Evolutionary conservation across 2,888 invertebrate species (phyloP).

Genomic region (Clanis bilineata): DNA sequence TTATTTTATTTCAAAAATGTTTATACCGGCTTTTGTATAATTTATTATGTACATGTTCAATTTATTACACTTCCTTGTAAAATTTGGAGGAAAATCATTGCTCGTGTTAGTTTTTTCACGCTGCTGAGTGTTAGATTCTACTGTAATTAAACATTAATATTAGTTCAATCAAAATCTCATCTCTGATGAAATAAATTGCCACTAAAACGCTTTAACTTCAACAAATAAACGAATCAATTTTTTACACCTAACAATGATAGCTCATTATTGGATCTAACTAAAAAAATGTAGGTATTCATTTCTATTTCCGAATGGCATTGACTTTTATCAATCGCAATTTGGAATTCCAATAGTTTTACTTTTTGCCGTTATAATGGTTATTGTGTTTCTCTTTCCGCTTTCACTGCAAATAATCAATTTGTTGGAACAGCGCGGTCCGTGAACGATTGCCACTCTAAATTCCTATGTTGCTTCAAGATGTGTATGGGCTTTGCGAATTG

Average conservation of each 20-base stretch:
- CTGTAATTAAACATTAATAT: neutral
- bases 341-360: slow-evolving; percentile 31
- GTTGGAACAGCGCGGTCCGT: slow-evolving; percentile 28
- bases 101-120: neutral
- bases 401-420: slow-evolving; percentile 45
- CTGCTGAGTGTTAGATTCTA: neutral
- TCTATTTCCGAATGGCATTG: slow-evolving; percentile 26
- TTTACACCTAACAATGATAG: neutral
- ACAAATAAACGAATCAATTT: neutral
- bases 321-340: slow-evolving; percentile 34
- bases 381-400: slow-evolving; percentile 30
- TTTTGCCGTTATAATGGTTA: slow-evolving; percentile 23
- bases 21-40: neutral
- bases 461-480: slow-evolving; percentile 2
- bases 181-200: neutral
- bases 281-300: neutral
- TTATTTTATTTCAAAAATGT: neutral
- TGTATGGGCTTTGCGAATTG: neutral
- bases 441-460: slow-evolving; percentile 21
- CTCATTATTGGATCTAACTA: neutral
- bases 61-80: too few species aligned
- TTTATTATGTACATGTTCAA: neutral
- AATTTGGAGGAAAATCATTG: too few species aligned
- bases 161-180: neutral
- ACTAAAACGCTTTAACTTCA: neutral